Evolutionary conservation across 2,113 vertebrate genomes (phyloP).

Genomic region (Microtus oregoni): DNA sequence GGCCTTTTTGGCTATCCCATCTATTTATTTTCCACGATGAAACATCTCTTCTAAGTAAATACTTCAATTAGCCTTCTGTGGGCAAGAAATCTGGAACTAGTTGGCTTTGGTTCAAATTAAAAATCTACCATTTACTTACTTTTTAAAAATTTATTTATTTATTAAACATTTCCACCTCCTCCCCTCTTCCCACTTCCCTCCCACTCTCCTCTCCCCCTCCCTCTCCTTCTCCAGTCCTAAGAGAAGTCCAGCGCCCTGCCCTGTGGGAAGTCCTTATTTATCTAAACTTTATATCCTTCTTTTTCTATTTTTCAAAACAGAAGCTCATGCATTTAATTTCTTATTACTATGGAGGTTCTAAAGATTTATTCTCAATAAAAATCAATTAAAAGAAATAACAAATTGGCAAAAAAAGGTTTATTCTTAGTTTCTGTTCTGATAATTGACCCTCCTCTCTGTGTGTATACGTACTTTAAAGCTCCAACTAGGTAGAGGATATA

Average conservation of each 20-base stretch:
- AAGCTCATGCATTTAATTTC: slow-evolving; percentile 13
- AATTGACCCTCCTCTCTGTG: not conserved
- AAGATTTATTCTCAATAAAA: not conserved
- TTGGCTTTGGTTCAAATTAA: not conserved
- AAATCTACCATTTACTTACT: not conserved
- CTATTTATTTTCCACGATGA: not conserved
- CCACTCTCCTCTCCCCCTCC: no score
- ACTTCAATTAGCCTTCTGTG: not conserved
- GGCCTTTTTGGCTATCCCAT: not conserved
- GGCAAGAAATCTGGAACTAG: slow-evolving; percentile 24
- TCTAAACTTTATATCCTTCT: not conserved
- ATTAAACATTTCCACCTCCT: no score
- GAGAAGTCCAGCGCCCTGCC: no score
- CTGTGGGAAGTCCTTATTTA: not conserved
- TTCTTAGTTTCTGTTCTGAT: slow-evolving; percentile 48
- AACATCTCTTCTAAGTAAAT: not conserved
- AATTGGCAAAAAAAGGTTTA: not conserved
- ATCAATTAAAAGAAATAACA: no score
- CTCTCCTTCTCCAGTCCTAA: no score
- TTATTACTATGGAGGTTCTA: not conserved
- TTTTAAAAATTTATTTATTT: no score
- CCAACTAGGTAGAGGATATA: not conserved
- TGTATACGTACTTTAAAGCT: not conserved
- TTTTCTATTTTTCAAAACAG: not conserved
- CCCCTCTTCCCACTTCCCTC: no score